Evolutionary conservation across 2,113 vertebrate genomes (phyloP), one percentile per base, ranked within the genome.

Genomic region (Sterrhoptilus dennistouni): DNA sequence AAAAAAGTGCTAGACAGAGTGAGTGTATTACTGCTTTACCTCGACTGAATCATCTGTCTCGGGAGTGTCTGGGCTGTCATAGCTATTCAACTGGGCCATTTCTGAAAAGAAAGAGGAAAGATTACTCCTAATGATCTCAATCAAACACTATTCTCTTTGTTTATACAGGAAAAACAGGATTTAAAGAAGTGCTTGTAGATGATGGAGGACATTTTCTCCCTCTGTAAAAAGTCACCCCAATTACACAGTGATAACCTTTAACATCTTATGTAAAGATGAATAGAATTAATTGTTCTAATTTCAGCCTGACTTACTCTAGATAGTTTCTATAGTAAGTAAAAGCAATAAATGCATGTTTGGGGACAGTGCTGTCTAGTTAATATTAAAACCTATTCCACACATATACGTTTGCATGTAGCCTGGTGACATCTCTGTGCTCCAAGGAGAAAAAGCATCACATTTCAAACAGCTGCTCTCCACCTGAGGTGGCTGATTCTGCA

Each of bases 31-130:
- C 47, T 96, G 90, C 92, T 97, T 99, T 98, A 99, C 99, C 54
- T 99, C 99, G 3, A 98, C 96, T 23, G 98, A 98, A 90, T 99
- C 99, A 69, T 99, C 99, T 14, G 99, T 99, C 96, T 99, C 99
- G 5, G 99, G 99, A 53, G 99, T 99, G 78, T 99, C 99, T 91
- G 99, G 98, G 86, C 99, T 99, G 97, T 99, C 99, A 93, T 98
- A 99, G 96, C 99, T 99, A 98, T 98, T 99, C 98, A 99, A 97
- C 95, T 99, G 99, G 98, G 98, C 98, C 99, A 99, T 99, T 99
- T 99, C 99, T 99, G 92, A 83, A 97, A 88, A 95, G 83, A 93
- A 95, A 91, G 93, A 81, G 93, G 65, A 81, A 96, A 93, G 91
- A 97, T 79, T 96, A 94, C 56, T 89, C 64, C 78, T 95, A 97